phyloP scores from a whole-genome alignment of 2,888 invertebrate genomes.

The Leistus spinibarbis region DNA sequence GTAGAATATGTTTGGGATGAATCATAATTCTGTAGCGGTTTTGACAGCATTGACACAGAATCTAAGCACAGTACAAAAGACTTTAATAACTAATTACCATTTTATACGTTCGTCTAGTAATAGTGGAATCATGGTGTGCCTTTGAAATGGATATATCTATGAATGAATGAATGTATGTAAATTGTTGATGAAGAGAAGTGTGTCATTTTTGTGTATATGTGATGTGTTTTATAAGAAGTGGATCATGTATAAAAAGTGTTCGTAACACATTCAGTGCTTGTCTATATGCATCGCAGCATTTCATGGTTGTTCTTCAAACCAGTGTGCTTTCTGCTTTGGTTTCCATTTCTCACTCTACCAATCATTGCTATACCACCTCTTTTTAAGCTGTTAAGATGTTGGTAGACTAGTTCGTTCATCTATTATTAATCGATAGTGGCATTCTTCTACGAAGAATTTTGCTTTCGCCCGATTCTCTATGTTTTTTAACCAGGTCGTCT shows the following conservation, averaged over 20 bases:
- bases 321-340: neutral
- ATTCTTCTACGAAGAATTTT: constrained; percentile 33
- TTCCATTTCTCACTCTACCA: constrained; percentile 4
- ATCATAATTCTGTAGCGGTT: neutral
- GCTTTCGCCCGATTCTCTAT: constrained; percentile 33
- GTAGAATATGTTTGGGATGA: no score
- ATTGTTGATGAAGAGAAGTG: neutral
- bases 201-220: constrained; percentile 9
- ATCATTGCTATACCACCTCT: constrained; percentile 6
- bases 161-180: neutral
- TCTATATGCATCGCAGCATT: neutral
- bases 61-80: neutral
- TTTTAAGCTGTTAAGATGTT: constrained; percentile 43
- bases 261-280: constrained; percentile 8
- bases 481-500: constrained; percentile 29
- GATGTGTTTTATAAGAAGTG: neutral
- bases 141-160: neutral
- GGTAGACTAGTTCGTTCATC: constrained; percentile 19
- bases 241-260: constrained; percentile 17
- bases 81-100: neutral
- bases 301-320: neutral
- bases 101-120: neutral
- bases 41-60: neutral
- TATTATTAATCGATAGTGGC: constrained; percentile 39
- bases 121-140: neutral